Evolutionary conservation across 2,797 vertebrate genomes (phyloP), one percentile per base, ranked within the genome.

Genomic region (Mycteria americana): DNA sequence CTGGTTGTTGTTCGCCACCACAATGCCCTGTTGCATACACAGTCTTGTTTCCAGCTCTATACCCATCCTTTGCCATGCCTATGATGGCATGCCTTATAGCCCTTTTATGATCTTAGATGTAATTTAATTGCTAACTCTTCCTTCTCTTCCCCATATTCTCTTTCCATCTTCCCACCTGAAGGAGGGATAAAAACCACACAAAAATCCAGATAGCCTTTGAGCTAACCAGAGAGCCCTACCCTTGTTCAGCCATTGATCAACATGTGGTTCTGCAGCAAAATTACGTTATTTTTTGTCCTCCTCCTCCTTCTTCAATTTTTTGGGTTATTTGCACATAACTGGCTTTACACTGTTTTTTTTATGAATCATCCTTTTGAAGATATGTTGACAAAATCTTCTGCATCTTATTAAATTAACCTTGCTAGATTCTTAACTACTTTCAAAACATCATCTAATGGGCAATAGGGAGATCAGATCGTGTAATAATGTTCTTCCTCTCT

Each of bases 381-480:
- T 21, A 43, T 3, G 4, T 30, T 85, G 60, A 35, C 10, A 82
- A 79, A 82, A 54, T 51, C 8, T 67, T 41, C 24, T 82, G 18
- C 10, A 88, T 21, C 1, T 33, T 82, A 48, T 28, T 59, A 78
- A 64, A 60, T 48, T 43, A 65, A 39, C 4, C 4, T 39, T 79
- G 4, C 9, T 24, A 56, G 13, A 48, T 60, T 60, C 8, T 46
- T 85, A 60, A 45, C 7, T 19, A 28, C 5, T 76, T 74, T 79
- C 22, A n/a, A 67, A 79, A 51, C 5, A 8, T n/a, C 2, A 0
- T 30, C 8, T n/a, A 51, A 24, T 15, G 3, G 9, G 2, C 11
- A 68, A 27, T 7, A 57, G 11, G 21, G 30, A 60, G 13, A 30
- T 43, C 37, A 48, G 4, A 53, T 13, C 23, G 6, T 7, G 1